phyloP scores from a whole-genome alignment of 1,140 invertebrate genomes.

The Zaprionus ghesquierei region DNA sequence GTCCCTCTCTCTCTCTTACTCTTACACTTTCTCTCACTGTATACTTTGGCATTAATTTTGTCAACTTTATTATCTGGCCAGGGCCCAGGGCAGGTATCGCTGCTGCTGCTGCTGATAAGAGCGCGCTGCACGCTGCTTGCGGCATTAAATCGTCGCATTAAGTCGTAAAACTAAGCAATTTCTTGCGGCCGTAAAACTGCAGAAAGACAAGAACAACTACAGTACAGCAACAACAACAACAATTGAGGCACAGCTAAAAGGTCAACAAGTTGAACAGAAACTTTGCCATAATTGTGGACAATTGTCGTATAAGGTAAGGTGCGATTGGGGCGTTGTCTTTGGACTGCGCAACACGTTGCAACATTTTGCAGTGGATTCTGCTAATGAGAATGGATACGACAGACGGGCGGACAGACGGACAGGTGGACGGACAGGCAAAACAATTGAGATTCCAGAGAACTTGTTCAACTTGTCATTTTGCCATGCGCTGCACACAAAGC shows the following conservation, averaged over 20 bases:
- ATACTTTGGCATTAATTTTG: slow-evolving; percentile 55
- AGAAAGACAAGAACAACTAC: slow-evolving; percentile 30
- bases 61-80: slow-evolving; percentile 64
- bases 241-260: slow-evolving; percentile 38
- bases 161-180: slow-evolving; percentile 51
- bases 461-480: not conserved
- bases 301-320: slow-evolving; percentile 1
- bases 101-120: not conserved
- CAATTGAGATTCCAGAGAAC: not conserved
- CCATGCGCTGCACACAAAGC: not conserved
- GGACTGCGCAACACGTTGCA: slow-evolving; percentile 6
- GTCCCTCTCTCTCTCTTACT: not conserved
- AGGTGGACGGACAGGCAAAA: not conserved
- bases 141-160: slow-evolving; percentile 44
- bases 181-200: slow-evolving; percentile 35
- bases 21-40: slow-evolving; percentile 10
- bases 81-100: not conserved
- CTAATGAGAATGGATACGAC: not conserved
- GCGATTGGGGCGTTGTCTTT: slow-evolving; percentile 14
- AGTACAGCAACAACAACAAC: slow-evolving; percentile 38
- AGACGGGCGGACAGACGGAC: not conserved
- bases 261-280: slow-evolving; percentile 59
- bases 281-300: slow-evolving; percentile 41
- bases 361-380: not conserved
- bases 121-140: not conserved